phyloP scores from a whole-genome alignment of 2,888 invertebrate species.

The Drosophila subsilvestris region DNA sequence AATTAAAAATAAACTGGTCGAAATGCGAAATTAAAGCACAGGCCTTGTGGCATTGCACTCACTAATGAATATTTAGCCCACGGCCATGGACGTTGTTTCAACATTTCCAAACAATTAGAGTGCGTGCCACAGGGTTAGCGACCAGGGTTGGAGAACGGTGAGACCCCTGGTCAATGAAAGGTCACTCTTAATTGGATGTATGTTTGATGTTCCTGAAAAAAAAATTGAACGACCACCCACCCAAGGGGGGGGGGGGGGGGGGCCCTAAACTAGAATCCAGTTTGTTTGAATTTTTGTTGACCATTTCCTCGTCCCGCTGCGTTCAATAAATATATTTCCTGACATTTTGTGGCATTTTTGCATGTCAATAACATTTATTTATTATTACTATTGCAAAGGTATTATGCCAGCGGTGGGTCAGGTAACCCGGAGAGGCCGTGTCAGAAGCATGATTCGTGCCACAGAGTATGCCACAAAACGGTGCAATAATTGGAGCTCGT shows the following conservation, averaged over 20 bases:
- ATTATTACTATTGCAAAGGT: constrained; percentile 70
- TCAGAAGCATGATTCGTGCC: constrained; percentile 50
- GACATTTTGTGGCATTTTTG: constrained; percentile 68
- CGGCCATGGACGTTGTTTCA: background rate
- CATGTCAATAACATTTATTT: constrained; percentile 74
- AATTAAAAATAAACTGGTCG: constrained; percentile 53
- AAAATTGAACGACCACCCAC: background rate
- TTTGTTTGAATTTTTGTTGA: background rate
- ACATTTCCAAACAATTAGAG: background rate
- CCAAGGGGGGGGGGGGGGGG: too few species aligned
- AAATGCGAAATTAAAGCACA: constrained; percentile 1
- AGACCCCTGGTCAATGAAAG: background rate
- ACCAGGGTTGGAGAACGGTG: too few species aligned
- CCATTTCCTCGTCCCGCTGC: background rate
- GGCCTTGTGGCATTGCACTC: too few species aligned
- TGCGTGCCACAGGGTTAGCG: too few species aligned
- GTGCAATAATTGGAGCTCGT: constrained; percentile 58
- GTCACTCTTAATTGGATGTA: background rate
- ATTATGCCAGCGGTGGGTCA: constrained; percentile 33
- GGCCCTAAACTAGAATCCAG: background rate
- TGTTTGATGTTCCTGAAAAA: background rate
- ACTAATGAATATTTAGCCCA: background rate
- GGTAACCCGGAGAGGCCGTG: background rate
- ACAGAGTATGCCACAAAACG: constrained; percentile 61
- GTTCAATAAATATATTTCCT: constrained; percentile 68